A percentile compares a stretch with the other conserved stretches of the same genome.
Evolutionary conservation across 1,140 invertebrate genomes (phyloP).

Genomic region (Drosophila hydei): DNA sequence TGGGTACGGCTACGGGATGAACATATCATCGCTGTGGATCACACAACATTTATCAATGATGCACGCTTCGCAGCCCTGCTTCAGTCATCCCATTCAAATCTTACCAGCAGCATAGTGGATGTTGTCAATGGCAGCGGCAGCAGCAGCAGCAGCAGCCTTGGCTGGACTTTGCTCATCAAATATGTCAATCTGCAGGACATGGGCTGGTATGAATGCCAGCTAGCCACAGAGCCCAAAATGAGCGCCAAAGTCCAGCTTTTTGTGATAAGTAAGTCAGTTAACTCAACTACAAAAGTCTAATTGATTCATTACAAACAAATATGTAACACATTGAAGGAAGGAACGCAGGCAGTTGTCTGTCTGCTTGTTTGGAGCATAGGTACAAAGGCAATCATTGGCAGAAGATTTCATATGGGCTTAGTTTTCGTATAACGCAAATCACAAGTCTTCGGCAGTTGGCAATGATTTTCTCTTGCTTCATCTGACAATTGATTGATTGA

Average conservation of each 20-base stretch:
- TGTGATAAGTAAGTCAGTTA: conserved; percentile 86
- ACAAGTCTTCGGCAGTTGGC: no score
- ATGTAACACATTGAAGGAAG: no score
- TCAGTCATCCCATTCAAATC: conserved; percentile 84
- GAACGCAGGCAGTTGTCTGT: no score
- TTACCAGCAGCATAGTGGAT: conserved; percentile 5
- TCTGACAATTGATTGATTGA: no score
- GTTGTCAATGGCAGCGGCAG: conserved; percentile 80
- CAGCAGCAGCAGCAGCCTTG: conserved; percentile 88
- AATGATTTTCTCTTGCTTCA: no score
- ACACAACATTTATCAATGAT: conserved; percentile 93
- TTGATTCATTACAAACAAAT: no score
- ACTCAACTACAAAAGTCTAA: no score
- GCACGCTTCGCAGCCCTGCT: conserved; percentile 92
- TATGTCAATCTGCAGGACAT: conserved; percentile 86
- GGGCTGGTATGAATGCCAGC: conserved; percentile 90
- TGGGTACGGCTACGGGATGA: conserved; percentile 94
- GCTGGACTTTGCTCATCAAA: conserved; percentile 94
- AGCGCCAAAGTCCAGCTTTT: conserved; percentile 88
- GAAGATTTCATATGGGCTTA: no score
- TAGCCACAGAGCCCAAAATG: conserved; percentile 89
- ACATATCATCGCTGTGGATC: conserved; percentile 95
- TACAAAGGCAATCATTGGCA: no score
- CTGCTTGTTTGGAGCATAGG: no score
- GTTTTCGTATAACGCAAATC: no score